Evolutionary conservation across 2,888 invertebrate genomes (phyloP).

Genomic region (Amaurobius ferox): DNA sequence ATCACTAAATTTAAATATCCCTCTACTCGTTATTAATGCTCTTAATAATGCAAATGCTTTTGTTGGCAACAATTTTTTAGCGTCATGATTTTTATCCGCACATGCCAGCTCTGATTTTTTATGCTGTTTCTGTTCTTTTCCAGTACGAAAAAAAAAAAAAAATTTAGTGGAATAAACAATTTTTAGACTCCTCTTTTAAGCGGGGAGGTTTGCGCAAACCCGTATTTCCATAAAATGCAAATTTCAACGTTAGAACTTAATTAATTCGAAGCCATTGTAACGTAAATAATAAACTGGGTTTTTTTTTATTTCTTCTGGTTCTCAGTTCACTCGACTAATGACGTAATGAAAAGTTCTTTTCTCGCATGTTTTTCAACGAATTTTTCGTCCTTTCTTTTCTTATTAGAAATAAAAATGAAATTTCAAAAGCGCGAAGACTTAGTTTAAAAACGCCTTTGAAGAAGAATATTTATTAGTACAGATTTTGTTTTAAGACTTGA

Average conservation of each 20-base stretch:
- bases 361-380: neutral
- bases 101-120: neutral
- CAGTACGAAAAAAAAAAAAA: neutral
- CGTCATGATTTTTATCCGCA: conserved; percentile 9
- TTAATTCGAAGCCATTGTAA: conserved; percentile 61
- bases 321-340: conserved; percentile 5
- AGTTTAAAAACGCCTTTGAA: neutral
- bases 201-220: conserved; percentile 15
- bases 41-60: conserved; percentile 59
- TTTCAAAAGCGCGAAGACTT: conserved; percentile 12
- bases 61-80: conserved; percentile 31
- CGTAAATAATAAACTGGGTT: conserved; percentile 23
- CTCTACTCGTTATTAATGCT: conserved; percentile 44
- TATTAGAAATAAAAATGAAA: conserved; percentile 4
- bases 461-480: neutral
- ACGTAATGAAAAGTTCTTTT: conserved; percentile 38
- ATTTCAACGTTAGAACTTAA: conserved; percentile 56
- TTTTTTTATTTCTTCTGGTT: neutral
- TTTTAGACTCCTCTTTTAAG: conserved; percentile 28
- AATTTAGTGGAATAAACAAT: conserved; percentile 24
- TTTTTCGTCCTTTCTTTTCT: neutral
- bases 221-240: conserved; percentile 62
- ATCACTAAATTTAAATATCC: conserved; percentile 43
- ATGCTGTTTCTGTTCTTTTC: neutral
- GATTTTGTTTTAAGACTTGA: neutral